These are phyloP conservation scores for Platycnemis pennipes DNA, from an alignment of 2,888 invertebrate genomes.

Conservation along the genomic window DNA sequence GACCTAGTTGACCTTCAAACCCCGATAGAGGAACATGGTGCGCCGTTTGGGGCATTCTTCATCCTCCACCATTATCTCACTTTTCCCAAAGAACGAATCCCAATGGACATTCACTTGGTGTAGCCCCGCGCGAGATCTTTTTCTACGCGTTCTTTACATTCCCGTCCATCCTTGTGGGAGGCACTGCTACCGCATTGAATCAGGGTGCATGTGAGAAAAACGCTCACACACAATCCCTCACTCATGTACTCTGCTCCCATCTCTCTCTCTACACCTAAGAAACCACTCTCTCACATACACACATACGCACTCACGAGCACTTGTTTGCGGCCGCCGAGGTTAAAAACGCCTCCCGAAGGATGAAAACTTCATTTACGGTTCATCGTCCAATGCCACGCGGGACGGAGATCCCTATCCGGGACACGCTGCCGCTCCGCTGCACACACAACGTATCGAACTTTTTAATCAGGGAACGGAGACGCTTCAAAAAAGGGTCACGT, in stretches of 20 bases:
- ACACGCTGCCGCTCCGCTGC: neutral
- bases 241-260: neutral
- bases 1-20: neutral
- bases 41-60: neutral
- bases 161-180: neutral
- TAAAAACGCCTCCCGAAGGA: neutral
- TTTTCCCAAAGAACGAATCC: neutral
- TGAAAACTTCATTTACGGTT: conserved; percentile 43
- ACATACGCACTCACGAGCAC: neutral
- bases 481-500: conserved; percentile 8
- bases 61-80: neutral
- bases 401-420: conserved; percentile 9
- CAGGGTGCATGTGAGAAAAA: neutral
- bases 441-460: neutral
- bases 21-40: neutral
- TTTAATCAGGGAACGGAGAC: conserved; percentile 1
- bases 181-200: neutral
- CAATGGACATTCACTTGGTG: neutral
- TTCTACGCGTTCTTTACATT: neutral
- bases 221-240: neutral
- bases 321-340: neutral
- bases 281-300: neutral
- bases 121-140: neutral
- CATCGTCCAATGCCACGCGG: neutral
- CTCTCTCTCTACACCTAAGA: neutral